These are phyloP conservation scores for Chelonia mydas DNA, from an alignment of 2,797 vertebrate species.

Conservation along the genomic window DNA sequence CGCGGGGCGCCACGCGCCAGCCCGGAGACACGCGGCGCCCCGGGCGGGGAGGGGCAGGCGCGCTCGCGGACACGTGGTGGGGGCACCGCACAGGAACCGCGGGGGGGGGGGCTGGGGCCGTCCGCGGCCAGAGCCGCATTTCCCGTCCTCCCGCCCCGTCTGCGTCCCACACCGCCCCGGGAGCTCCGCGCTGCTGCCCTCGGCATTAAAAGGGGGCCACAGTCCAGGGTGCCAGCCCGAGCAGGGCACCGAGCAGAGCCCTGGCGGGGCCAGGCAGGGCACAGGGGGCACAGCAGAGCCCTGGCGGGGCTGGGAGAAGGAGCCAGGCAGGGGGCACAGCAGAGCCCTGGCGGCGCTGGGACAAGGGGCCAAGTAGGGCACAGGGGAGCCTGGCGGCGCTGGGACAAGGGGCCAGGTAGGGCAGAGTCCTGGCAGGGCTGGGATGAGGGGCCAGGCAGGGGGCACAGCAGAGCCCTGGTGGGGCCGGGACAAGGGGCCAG, in stretches of 20 bases:
- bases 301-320: no score
- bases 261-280: not conserved
- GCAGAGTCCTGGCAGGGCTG: no score
- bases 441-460: no score
- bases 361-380: no score
- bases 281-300: no score
- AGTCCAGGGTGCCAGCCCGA: not conserved
- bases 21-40: not conserved
- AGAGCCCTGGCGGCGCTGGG: no score
- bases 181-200: no score
- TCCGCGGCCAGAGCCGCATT: constrained; percentile 69
- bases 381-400: no score
- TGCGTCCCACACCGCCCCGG: not conserved
- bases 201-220: not conserved
- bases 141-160: not conserved
- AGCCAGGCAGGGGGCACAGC: no score
- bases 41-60: constrained; percentile 25
- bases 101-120: constrained; percentile 58
- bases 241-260: not conserved
- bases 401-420: no score
- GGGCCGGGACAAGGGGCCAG: no score
- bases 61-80: not conserved
- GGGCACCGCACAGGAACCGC: constrained; percentile 55
- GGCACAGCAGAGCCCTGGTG: no score
- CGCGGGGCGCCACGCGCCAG: not conserved